phyloP scores from a whole-genome alignment of 2,797 vertebrate species.

The Pristis pectinata region DNA sequence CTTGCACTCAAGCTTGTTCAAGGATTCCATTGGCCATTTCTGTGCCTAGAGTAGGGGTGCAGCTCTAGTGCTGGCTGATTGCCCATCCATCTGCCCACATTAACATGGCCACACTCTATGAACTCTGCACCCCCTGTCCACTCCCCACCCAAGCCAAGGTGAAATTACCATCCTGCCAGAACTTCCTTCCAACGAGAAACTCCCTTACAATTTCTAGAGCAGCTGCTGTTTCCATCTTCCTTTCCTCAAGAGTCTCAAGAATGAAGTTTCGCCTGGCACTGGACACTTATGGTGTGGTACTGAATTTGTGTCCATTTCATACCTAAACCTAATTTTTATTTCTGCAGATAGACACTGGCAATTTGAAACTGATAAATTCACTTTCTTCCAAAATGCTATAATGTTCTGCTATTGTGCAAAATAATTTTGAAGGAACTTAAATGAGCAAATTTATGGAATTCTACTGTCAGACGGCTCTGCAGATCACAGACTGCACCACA shows the following conservation, averaged over 20 bases:
- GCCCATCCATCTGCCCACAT: neutral
- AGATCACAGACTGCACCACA: neutral
- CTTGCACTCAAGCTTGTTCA: neutral
- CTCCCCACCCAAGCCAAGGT: neutral
- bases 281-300: neutral
- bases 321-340: neutral
- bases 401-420: neutral
- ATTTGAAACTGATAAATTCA: neutral
- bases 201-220: neutral
- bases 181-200: neutral
- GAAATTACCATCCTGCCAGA: neutral
- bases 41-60: neutral
- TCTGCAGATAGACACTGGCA: neutral
- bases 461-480: neutral
- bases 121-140: neutral
- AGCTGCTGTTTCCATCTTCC: too few species aligned
- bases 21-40: neutral
- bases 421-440: neutral
- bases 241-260: neutral
- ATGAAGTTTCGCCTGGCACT: neutral
- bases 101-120: neutral
- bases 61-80: neutral
- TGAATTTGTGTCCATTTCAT: neutral
- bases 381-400: neutral
- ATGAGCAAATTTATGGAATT: too few species aligned